Evolutionary conservation across 1,140 invertebrate species (phyloP), one percentile per base, ranked within the genome.

Genomic region (Drosophila asahinai): DNA sequence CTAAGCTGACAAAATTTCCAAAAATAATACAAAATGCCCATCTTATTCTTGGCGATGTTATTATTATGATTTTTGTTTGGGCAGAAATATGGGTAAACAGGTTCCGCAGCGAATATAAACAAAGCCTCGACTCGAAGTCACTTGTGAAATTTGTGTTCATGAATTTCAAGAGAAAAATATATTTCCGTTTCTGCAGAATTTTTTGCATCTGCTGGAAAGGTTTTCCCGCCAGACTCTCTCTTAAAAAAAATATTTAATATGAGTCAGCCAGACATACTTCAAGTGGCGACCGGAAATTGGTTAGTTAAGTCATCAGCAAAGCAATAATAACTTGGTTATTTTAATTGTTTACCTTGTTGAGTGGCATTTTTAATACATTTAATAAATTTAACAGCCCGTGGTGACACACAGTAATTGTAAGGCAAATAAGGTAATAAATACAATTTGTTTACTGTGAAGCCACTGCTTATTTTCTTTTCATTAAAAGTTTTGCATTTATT

Each of bases 401-500:
- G n/a, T 30, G 19, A 52, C 47, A 14, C 22, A 38, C 19, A 52
- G 52, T 49, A 58, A 65, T 40, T 40, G 57, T 43, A 45, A 58
- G 63, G 43, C 57, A 60, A 60, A 40, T 57, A 63, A 65, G 60
- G 25, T 73, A 67, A 60, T 40, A 59, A 48, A 75, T 80, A 42
- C 8, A 30, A 42, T 77, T 36, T 68, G 14, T 27, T 36, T 81
- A 65, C 59, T 66, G 58, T 30, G 27, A 14, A 22, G 22, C 25
- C 71, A 54, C 45, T 74, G 70, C 74, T 83, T 86, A 73, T 80
- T 86, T 86, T 66, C 38, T 30, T 80, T 77, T 87, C 83, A 87
- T 86, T 86, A 86, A 86, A 86, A 86, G 76, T 87, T 87, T 76
- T 80, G 51, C 59, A 73, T 73, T 83, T 83, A 79, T 84, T 86